Conservation (phyloP, 1,140 invertebrate genomes). For the Trichonephila clavata region DNA sequence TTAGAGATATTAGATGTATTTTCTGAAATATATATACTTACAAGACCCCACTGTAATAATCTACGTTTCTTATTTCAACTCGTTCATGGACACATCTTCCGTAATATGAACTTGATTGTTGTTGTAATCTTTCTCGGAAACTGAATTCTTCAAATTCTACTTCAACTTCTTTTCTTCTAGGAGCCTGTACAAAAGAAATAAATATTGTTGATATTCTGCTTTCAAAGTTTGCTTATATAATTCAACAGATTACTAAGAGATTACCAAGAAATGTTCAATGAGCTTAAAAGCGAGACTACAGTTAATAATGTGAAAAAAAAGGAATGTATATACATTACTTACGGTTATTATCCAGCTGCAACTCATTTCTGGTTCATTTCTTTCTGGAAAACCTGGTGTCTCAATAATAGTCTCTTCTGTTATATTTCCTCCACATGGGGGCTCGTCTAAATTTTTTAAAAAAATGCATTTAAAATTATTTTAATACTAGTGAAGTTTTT, state of each 20-base stretch:
- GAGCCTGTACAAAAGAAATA: slow-evolving; percentile 61
- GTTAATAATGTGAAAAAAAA: too few species aligned
- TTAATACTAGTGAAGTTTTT: too few species aligned
- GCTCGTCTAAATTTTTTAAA: slow-evolving; percentile 43
- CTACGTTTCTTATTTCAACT: slow-evolving; percentile 72
- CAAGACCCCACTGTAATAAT: slow-evolving; percentile 73
- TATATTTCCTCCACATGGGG: slow-evolving; percentile 77
- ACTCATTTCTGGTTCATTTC: slow-evolving; percentile 69
- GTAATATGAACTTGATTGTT: slow-evolving; percentile 57
- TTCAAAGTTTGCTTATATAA: too few species aligned
- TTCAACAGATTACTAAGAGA: too few species aligned
- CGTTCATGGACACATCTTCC: slow-evolving; percentile 72
- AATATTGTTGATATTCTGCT: neutral
- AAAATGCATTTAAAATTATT: neutral
- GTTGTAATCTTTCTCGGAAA: slow-evolving; percentile 68
- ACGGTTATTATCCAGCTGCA: slow-evolving; percentile 77
- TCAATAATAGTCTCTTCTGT: slow-evolving; percentile 69
- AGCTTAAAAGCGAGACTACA: too few species aligned
- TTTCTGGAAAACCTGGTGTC: slow-evolving; percentile 77
- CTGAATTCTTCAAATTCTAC: slow-evolving; percentile 77
- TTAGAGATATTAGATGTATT: too few species aligned
- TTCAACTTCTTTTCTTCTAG: slow-evolving; percentile 72
- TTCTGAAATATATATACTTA: slow-evolving; percentile 60
- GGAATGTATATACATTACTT: neutral
- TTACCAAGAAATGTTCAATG: too few species aligned